Evolutionary conservation across 2,113 vertebrate genomes (phyloP).

Genomic region (Malurus alboscapulatus): DNA sequence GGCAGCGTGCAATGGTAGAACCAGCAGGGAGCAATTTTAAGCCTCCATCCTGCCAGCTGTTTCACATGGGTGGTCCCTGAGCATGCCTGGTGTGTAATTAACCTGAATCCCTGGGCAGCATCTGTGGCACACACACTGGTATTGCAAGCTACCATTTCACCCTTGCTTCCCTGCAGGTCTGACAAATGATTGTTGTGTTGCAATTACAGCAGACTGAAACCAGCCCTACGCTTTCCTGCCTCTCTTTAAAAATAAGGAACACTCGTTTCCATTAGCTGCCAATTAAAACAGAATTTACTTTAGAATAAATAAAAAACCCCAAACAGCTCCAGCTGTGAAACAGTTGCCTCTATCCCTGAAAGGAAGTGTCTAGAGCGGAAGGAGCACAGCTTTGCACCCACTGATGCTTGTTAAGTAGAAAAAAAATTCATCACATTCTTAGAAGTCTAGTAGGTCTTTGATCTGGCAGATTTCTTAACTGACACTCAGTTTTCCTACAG

Average conservation of each 20-base stretch:
- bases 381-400: background rate
- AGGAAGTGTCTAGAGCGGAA: background rate
- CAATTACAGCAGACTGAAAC: background rate
- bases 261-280: background rate
- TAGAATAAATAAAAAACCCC: background rate
- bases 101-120: conserved; percentile 40
- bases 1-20: background rate
- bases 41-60: conserved; percentile 20
- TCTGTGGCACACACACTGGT: conserved; percentile 6
- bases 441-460: background rate
- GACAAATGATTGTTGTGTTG: conserved; percentile 29
- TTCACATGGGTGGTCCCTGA: conserved; percentile 47
- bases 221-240: background rate
- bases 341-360: background rate
- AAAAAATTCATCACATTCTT: background rate
- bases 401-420: background rate
- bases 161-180: background rate
- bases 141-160: conserved; percentile 5
- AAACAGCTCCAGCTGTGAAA: background rate
- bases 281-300: conserved; percentile 4
- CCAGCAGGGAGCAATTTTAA: conserved; percentile 33
- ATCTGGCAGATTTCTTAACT: background rate
- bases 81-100: conserved; percentile 32
- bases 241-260: background rate
- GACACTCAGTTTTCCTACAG: background rate